These are phyloP conservation scores for Leptatherina wallacei DNA, from an alignment of 2,797 vertebrate genomes.

Conservation along the genomic window DNA sequence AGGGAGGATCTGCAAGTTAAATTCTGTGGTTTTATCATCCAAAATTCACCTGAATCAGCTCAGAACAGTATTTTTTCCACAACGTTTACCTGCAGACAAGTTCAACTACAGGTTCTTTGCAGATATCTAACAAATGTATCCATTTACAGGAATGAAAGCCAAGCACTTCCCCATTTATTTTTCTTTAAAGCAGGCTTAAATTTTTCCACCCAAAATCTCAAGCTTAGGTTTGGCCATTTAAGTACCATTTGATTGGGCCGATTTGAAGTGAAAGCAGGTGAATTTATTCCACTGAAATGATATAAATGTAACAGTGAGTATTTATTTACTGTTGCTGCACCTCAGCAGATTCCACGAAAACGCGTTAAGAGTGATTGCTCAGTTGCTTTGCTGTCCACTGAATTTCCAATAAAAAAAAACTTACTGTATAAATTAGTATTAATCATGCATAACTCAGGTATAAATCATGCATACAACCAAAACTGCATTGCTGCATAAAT, in stretches of 20 bases:
- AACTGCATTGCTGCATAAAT: conserved; percentile 44
- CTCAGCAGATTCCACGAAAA: conserved; percentile 29
- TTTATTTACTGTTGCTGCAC: conserved; percentile 1
- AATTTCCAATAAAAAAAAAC: conserved; percentile 19
- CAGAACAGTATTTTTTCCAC: too few species aligned
- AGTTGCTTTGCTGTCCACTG: conserved; percentile 29
- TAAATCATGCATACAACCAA: conserved; percentile 53
- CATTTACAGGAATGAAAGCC: too few species aligned
- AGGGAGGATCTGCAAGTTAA: background rate
- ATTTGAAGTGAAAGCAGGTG: background rate
- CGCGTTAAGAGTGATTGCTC: conserved; percentile 26
- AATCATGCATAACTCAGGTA: conserved; percentile 45
- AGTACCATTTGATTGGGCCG: background rate
- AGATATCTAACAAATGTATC: too few species aligned
- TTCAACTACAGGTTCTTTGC: too few species aligned
- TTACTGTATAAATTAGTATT: conserved; percentile 42
- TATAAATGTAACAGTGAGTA: conserved; percentile 6
- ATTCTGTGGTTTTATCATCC: too few species aligned
- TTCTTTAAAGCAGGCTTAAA: background rate
- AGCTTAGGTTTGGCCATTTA: background rate
- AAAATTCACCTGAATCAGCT: too few species aligned
- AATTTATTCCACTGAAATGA: conserved; percentile 16
- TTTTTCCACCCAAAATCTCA: background rate
- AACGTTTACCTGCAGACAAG: too few species aligned
- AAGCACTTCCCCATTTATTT: background rate